phyloP scores from a whole-genome alignment of 2,888 invertebrate genomes.

The Cremastinae sp. region DNA sequence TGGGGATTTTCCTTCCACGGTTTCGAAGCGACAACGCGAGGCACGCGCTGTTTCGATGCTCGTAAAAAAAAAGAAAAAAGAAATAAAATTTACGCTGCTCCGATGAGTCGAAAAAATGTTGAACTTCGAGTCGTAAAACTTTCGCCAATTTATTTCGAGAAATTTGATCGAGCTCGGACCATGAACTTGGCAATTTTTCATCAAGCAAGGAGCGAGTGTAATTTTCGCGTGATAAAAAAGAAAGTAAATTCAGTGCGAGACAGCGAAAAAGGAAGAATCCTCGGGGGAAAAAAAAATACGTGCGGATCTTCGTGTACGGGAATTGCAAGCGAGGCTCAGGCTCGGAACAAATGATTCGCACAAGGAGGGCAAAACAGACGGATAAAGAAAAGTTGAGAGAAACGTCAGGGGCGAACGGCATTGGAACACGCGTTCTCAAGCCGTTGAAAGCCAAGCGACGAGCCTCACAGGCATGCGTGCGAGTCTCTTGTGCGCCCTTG shows the following conservation, averaged over 20 bases:
- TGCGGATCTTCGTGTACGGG: slow-evolving; percentile 4
- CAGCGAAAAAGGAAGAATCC: not conserved
- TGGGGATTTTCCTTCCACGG: too few species aligned
- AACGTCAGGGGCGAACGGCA: slow-evolving; percentile 56
- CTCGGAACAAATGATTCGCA: slow-evolving; percentile 21
- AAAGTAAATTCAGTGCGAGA: not conserved
- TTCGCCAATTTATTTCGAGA: not conserved
- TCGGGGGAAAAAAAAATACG: not conserved
- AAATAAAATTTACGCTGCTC: not conserved
- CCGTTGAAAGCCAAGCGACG: slow-evolving; percentile 14
- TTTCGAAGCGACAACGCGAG: too few species aligned
- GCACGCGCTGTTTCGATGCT: too few species aligned
- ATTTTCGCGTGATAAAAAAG: too few species aligned
- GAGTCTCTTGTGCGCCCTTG: slow-evolving; percentile 52
- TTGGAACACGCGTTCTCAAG: slow-evolving; percentile 52
- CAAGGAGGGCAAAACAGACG: slow-evolving; percentile 4
- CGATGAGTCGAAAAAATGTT: too few species aligned
- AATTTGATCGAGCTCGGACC: not conserved
- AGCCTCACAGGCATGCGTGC: slow-evolving; percentile 30
- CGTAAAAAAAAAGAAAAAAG: not conserved
- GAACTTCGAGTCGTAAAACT: too few species aligned
- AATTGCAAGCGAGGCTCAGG: slow-evolving; percentile 2
- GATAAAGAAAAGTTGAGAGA: slow-evolving; percentile 37
- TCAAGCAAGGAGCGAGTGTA: too few species aligned
- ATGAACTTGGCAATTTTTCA: too few species aligned